Evolutionary conservation across 2,113 vertebrate species (phyloP).

Genomic region (Jacana jacana): DNA sequence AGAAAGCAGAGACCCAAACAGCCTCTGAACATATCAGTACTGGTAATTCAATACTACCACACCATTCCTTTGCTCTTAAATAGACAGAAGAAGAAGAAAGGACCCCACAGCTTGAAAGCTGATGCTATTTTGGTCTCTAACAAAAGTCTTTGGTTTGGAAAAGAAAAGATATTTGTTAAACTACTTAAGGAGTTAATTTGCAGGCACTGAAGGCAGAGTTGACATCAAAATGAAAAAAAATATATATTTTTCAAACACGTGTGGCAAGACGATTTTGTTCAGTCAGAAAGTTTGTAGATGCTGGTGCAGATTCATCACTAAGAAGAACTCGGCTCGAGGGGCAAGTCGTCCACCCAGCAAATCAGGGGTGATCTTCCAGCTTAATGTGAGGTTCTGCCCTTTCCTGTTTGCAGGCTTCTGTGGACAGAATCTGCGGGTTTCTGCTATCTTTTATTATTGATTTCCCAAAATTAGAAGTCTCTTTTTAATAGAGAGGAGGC

Average conservation of each 20-base stretch:
- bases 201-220: not conserved
- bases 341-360: not conserved
- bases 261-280: not conserved
- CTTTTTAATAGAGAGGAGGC: slow-evolving; percentile 37
- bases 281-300: not conserved
- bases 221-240: not conserved
- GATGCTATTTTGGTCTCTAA: not conserved
- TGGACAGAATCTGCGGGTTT: not conserved
- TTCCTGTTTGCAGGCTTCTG: not conserved
- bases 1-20: not conserved
- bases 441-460: slow-evolving; percentile 21
- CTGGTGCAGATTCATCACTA: not conserved
- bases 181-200: slow-evolving; percentile 30
- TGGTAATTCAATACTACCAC: not conserved
- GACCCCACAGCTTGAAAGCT: slow-evolving; percentile 45
- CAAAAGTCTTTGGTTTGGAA: slow-evolving; percentile 8
- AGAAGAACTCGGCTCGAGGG: not conserved
- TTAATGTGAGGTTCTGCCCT: not conserved
- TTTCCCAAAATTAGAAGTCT: slow-evolving; percentile 38
- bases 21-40: not conserved
- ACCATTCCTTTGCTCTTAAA: not conserved
- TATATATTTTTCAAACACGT: not conserved
- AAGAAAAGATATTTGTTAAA: not conserved
- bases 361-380: not conserved
- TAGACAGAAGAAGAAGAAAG: slow-evolving; percentile 22